phyloP scores from a whole-genome alignment of 2,888 invertebrate genomes.

The Leucozona laternaria region DNA sequence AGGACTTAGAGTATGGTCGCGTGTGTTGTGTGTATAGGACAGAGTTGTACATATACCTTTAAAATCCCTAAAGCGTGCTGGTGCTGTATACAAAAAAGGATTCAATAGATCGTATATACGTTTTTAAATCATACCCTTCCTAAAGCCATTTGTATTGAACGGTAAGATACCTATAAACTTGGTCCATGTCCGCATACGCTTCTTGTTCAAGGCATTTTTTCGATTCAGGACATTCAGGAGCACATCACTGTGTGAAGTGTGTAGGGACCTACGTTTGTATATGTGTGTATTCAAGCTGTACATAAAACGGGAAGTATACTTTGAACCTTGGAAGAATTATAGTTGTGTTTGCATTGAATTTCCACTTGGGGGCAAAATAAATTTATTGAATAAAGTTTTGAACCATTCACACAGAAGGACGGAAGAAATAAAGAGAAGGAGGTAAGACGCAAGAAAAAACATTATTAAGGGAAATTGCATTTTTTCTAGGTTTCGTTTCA shows the following conservation, averaged over 20 bases:
- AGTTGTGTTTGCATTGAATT: constrained; percentile 72
- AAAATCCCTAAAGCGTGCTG: constrained; percentile 28
- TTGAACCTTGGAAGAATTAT: constrained; percentile 60
- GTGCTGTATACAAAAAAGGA: constrained; percentile 7
- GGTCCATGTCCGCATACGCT: constrained; percentile 49
- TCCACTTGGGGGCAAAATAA: constrained; percentile 53
- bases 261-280: not conserved
- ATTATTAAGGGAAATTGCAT: constrained; percentile 72
- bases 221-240: constrained; percentile 19
- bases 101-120: constrained; percentile 47
- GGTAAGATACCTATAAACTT: constrained; percentile 28
- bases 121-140: constrained; percentile 27
- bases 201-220: constrained; percentile 12
- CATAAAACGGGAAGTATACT: constrained; percentile 17
- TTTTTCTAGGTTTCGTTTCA: constrained; percentile 64
- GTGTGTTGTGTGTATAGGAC: not conserved
- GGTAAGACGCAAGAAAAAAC: constrained; percentile 16
- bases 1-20: not conserved
- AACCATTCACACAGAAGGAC: constrained; percentile 33
- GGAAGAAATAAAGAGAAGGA: not conserved
- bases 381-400: constrained; percentile 75
- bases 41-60: no score
- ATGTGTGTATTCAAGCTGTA: not conserved
- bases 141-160: constrained; percentile 55
- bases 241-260: not conserved